These are phyloP conservation scores for Drosophila pandora DNA, from an alignment of 1,140 invertebrate species.

Conservation along the genomic window DNA sequence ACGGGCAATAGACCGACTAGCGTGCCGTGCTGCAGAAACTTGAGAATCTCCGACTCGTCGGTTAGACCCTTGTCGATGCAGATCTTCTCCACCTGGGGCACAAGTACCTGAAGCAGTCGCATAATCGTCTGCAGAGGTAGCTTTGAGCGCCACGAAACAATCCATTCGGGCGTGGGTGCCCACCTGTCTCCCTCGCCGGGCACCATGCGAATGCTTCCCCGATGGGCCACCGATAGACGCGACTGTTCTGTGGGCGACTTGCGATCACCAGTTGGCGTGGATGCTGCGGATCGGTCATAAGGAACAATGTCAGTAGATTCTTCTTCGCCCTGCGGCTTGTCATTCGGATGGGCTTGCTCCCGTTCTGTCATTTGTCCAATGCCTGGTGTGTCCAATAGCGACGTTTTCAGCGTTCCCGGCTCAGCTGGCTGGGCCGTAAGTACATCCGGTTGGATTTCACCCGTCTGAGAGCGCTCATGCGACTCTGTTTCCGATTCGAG, in stretches of 20 bases:
- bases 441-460: conserved; percentile 88
- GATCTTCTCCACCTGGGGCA: conserved; percentile 99
- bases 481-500: conserved; percentile 72
- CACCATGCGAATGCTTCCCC: conserved; percentile 80
- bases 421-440: conserved; percentile 93
- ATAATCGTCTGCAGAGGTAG: conserved; percentile 99
- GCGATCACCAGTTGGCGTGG: conserved; percentile 34
- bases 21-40: conserved; percentile 99
- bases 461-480: conserved; percentile 66
- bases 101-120: conserved; percentile 98
- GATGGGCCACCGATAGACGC: conserved; percentile 79
- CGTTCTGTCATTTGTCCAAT: conserved; percentile 95
- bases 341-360: conserved; percentile 92
- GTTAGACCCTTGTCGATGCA: conserved; percentile 99
- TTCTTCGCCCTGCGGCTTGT: conserved; percentile 37
- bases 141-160: conserved; percentile 98
- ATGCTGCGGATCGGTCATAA: conserved; percentile 48
- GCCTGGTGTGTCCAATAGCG: conserved; percentile 94
- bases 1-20: conserved; percentile 98
- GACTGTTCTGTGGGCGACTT: conserved; percentile 67
- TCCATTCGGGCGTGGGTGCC: conserved; percentile 96
- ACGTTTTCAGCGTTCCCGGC: conserved; percentile 94
- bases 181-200: conserved; percentile 85
- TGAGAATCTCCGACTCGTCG: conserved; percentile 99
- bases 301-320: conserved; percentile 51